Conservation (phyloP, 2,797 vertebrate genomes). For the Telmatherina bonti region DNA sequence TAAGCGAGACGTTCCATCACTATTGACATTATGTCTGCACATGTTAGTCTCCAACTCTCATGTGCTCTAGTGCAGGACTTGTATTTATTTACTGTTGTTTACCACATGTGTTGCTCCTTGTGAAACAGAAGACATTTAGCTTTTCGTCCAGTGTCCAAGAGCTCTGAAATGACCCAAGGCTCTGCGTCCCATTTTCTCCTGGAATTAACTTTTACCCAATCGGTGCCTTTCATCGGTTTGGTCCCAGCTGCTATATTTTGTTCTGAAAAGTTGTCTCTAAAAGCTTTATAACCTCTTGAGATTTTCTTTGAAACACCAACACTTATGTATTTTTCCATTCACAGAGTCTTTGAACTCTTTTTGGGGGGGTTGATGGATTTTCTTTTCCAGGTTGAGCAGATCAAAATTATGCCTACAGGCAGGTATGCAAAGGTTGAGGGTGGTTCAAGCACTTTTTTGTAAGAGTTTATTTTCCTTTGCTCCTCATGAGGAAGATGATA, state of each 20-base stretch:
- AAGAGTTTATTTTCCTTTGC: slow-evolving; percentile 8
- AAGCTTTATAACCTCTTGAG: slow-evolving; percentile 29
- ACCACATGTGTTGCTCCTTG: slow-evolving; percentile 11
- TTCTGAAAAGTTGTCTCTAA: slow-evolving; percentile 28
- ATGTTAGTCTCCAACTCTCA: slow-evolving; percentile 6
- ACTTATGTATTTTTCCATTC: slow-evolving; percentile 32
- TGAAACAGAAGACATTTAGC: slow-evolving; percentile 24
- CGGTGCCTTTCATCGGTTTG: slow-evolving; percentile 50
- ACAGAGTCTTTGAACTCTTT: slow-evolving; percentile 35
- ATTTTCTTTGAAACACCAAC: slow-evolving; percentile 34
- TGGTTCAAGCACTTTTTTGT: neutral
- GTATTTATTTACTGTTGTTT: slow-evolving; percentile 46
- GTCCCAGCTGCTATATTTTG: slow-evolving; percentile 38
- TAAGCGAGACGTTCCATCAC: slow-evolving; percentile 3
- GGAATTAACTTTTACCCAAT: slow-evolving; percentile 51
- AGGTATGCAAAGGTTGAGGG: slow-evolving; percentile 2
- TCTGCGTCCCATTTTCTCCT: slow-evolving; percentile 57
- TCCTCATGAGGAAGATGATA: slow-evolving; percentile 10
- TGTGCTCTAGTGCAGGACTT: slow-evolving; percentile 1
- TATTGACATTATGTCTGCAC: slow-evolving; percentile 24
- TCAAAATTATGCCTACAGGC: slow-evolving; percentile 20
- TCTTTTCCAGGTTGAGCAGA: slow-evolving; percentile 24
- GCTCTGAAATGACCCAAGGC: slow-evolving; percentile 51
- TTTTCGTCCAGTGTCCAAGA: slow-evolving; percentile 29
- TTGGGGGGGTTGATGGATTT: slow-evolving; percentile 24